phyloP scores from a whole-genome alignment of 2,888 invertebrate species.

The Mythimna impura region DNA sequence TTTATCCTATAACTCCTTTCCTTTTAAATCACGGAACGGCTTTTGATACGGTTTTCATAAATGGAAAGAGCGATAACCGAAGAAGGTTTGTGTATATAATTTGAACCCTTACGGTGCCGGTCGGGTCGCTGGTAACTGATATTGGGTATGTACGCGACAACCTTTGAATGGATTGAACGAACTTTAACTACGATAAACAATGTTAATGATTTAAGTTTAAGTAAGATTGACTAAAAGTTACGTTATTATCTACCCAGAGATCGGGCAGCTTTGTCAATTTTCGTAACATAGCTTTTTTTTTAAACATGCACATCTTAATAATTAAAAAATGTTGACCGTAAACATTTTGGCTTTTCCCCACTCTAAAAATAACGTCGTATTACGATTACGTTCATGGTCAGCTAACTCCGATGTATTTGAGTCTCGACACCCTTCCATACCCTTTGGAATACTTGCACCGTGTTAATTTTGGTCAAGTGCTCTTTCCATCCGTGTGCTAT shows the following conservation, averaged over 20 bases:
- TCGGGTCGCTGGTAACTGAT: no score
- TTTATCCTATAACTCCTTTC: neutral
- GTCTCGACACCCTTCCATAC: slow-evolving; percentile 31
- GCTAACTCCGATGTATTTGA: slow-evolving; percentile 39
- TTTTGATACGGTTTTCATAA: neutral
- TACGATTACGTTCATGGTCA: slow-evolving; percentile 11
- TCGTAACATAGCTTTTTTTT: neutral
- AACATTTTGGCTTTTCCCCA: slow-evolving; percentile 5
- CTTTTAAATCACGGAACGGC: neutral
- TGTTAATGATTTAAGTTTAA: no score
- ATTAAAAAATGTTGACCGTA: slow-evolving; percentile 11
- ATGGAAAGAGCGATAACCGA: neutral
- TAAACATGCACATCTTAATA: neutral
- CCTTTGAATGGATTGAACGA: no score
- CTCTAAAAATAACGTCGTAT: slow-evolving; percentile 27
- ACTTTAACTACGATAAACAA: no score
- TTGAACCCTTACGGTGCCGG: no score
- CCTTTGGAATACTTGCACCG: slow-evolving; percentile 56
- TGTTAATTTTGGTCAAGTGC: slow-evolving; percentile 66
- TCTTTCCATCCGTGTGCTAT: slow-evolving; percentile 44
- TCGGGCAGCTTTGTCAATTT: neutral
- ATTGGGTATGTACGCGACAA: no score
- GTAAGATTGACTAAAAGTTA: no score
- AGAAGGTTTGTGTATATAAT: no score
- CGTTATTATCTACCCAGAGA: neutral